Conservation (phyloP, 2,113 vertebrate genomes). For the Gymnocephalus cernua region DNA sequence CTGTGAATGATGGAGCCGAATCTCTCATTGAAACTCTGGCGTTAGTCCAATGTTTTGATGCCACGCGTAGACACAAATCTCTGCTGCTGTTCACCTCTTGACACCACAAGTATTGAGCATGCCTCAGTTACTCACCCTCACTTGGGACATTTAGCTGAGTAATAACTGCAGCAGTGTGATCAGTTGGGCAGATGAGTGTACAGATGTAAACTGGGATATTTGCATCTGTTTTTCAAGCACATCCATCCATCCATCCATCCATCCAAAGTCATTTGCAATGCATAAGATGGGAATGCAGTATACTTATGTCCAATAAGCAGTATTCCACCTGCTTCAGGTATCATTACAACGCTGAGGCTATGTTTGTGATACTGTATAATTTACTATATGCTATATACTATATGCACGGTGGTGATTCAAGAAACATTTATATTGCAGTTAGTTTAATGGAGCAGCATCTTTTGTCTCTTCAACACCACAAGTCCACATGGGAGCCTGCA, state of each 20-base stretch:
- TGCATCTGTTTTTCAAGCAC: slow-evolving; percentile 26
- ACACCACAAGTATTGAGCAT: slow-evolving; percentile 15
- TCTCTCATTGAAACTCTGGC: slow-evolving; percentile 44
- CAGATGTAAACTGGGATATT: slow-evolving; percentile 7
- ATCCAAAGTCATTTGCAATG: slow-evolving; percentile 68
- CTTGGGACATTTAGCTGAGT: slow-evolving; percentile 19
- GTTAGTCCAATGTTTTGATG: slow-evolving; percentile 38
- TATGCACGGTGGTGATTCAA: background rate
- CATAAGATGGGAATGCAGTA: slow-evolving; percentile 51
- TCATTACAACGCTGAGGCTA: slow-evolving; percentile 27
- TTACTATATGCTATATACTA: slow-evolving; percentile 8
- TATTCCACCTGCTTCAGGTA: slow-evolving; percentile 26
- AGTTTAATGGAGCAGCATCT: slow-evolving; percentile 30
- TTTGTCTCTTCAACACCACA: slow-evolving; percentile 21
- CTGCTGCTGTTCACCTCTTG: slow-evolving; percentile 31
- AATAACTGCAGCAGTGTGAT: background rate
- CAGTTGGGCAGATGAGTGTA: background rate
- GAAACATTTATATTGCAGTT: slow-evolving; percentile 7
- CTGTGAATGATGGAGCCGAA: slow-evolving; percentile 43
- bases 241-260: background rate
- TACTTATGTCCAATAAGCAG: slow-evolving; percentile 47
- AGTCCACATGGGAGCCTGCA: slow-evolving; percentile 21
- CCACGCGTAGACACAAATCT: slow-evolving; percentile 44
- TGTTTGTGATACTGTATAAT: slow-evolving; percentile 40
- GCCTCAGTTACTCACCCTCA: background rate